phyloP scores from a whole-genome alignment of 2,888 invertebrate species.

The Hypomecis punctinalis region DNA sequence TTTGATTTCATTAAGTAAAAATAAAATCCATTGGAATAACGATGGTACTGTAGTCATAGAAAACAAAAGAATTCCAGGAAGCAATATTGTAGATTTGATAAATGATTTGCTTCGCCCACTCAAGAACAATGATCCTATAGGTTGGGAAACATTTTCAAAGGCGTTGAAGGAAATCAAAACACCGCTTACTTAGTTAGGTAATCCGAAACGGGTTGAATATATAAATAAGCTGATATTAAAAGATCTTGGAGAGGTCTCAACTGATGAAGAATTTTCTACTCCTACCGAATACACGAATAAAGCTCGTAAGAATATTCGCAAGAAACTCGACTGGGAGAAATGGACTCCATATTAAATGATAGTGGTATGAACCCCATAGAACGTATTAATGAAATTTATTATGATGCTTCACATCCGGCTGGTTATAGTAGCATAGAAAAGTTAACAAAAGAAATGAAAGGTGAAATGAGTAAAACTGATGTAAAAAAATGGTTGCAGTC shows the following conservation, averaged over 20 bases:
- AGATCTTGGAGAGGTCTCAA: slow-evolving; percentile 2
- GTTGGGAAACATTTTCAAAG: slow-evolving; percentile 46
- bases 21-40: slow-evolving; percentile 37
- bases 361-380: slow-evolving; percentile 46
- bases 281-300: neutral
- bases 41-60: slow-evolving; percentile 42
- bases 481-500: slow-evolving; percentile 42
- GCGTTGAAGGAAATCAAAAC: slow-evolving; percentile 43
- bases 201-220: slow-evolving; percentile 38
- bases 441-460: slow-evolving; percentile 41
- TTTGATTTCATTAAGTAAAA: slow-evolving; percentile 23
- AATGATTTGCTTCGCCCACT: slow-evolving; percentile 46
- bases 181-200: slow-evolving; percentile 46
- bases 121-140: slow-evolving; percentile 44
- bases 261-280: slow-evolving; percentile 13
- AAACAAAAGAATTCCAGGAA: slow-evolving; percentile 39
- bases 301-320: slow-evolving; percentile 32
- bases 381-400: slow-evolving; percentile 46
- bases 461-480: slow-evolving; percentile 39
- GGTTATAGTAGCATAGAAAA: slow-evolving; percentile 41
- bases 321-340: slow-evolving; percentile 47
- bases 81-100: slow-evolving; percentile 49
- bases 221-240: slow-evolving; percentile 21
- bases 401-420: slow-evolving; percentile 44
- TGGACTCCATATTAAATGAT: slow-evolving; percentile 47